Evolutionary conservation across 2,113 vertebrate genomes (phyloP), one percentile per base, ranked within the genome.

Genomic region (Ophthalmolycus amberensis): DNA sequence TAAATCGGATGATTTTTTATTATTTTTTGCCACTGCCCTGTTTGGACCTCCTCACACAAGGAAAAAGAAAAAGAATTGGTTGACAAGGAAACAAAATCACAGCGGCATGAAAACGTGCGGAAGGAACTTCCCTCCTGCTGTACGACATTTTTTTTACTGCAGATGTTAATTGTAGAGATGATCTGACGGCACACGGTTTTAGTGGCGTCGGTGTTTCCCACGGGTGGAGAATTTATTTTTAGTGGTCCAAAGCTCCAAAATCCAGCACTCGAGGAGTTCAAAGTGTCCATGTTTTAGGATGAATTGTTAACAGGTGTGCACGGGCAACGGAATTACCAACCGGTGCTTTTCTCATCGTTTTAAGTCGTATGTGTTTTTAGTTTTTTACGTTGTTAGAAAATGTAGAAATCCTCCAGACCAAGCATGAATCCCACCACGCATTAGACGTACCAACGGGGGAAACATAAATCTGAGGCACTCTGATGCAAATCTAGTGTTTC

Each of bases 401-500:
- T 56, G n/a, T 77, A 40, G 48, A 71, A 4, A 38, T 38, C 74
- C 32, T 32, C 42, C 25, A 27, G 70, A 50, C 25, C 34, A 15
- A 58, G 22, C n/a, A 32, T 73, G 29, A 37, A 42, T 75, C 25
- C 37, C 60, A 34, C 37, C 38, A 40, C 27, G 3, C 29, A 54
- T 59, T 27, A 12, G 29, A 54, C 2, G 0, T 9, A 80, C 27
- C 15, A 14, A 48, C 76, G 72, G 76, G 75, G 70, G 80, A 76
- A 42, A 75, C 79, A 60, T 82, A 87, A 90, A 85, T 87, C 84
- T 80, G 82, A 84, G 88, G 84, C 88, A 82, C 83, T 50, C 48
- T 44, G 80, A 79, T 77, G 46, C 25, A 62, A 40, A 72, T 40
- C 1, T 58, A 38, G 40, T 6, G 56, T n/a, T 37, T n/a, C 37